A percentile compares a stretch with the other conserved stretches of the same genome.
Evolutionary conservation across 2,797 vertebrate genomes (phyloP).

Genomic region (Squalus acanthias): DNA sequence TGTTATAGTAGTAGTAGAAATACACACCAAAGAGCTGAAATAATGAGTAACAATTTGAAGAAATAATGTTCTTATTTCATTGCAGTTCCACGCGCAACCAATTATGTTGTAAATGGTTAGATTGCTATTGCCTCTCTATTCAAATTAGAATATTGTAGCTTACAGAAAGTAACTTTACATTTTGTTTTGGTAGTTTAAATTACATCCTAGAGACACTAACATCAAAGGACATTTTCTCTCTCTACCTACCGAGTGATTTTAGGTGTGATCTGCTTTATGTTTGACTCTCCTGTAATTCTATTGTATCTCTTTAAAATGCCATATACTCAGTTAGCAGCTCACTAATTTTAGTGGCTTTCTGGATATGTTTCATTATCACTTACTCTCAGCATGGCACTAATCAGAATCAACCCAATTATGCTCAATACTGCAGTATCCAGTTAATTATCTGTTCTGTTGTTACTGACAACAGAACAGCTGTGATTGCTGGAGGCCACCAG

Average conservation of each 20-base stretch:
- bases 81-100: background rate
- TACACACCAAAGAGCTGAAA: background rate
- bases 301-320: background rate
- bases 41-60: background rate
- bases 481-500: background rate
- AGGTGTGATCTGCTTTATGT: background rate
- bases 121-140: background rate
- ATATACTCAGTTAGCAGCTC: background rate
- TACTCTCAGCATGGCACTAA: background rate
- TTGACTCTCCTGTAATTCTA: background rate
- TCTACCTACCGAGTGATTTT: background rate
- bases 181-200: background rate
- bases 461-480: background rate
- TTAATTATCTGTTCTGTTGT: conserved; percentile 7
- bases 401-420: background rate
- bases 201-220: background rate
- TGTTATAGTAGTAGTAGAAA: background rate
- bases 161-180: background rate
- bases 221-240: background rate
- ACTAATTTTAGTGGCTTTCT: background rate
- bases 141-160: background rate
- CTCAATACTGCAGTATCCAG: background rate
- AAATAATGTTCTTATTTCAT: background rate
- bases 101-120: background rate
- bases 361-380: background rate